These are phyloP conservation scores for Pica pica DNA, from an alignment of 2,113 vertebrate species.

Conservation along the genomic window DNA sequence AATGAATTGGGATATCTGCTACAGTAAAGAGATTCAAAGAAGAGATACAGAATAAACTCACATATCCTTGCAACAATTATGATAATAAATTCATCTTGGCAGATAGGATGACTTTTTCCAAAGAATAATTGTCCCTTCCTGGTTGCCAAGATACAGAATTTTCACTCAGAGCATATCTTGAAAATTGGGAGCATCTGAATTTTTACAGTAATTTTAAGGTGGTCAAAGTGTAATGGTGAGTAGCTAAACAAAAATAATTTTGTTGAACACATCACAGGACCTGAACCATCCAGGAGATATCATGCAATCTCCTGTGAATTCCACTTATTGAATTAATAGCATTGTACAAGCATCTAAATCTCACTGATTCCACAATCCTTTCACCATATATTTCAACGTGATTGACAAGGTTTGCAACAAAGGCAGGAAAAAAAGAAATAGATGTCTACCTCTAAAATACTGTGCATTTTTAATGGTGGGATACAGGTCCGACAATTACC, in stretches of 20 bases:
- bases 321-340: neutral
- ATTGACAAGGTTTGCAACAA: neutral
- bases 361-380: neutral
- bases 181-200: neutral
- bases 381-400: neutral
- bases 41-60: neutral
- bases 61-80: neutral
- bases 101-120: constrained; percentile 1
- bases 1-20: neutral
- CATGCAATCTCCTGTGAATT: neutral
- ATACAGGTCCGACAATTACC: neutral
- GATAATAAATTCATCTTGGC: constrained; percentile 3
- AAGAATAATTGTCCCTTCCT: neutral
- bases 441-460: neutral
- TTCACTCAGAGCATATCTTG: neutral
- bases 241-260: neutral
- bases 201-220: neutral
- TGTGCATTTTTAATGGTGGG: rapidly evolving
- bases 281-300: neutral
- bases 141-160: constrained; percentile 25
- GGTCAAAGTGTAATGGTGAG: neutral
- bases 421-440: neutral
- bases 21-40: neutral
- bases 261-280: neutral
- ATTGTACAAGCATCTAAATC: neutral